Base-by-base conservation (phyloP, 2,888 invertebrate species). In the Drosophila mimetica region DNA sequence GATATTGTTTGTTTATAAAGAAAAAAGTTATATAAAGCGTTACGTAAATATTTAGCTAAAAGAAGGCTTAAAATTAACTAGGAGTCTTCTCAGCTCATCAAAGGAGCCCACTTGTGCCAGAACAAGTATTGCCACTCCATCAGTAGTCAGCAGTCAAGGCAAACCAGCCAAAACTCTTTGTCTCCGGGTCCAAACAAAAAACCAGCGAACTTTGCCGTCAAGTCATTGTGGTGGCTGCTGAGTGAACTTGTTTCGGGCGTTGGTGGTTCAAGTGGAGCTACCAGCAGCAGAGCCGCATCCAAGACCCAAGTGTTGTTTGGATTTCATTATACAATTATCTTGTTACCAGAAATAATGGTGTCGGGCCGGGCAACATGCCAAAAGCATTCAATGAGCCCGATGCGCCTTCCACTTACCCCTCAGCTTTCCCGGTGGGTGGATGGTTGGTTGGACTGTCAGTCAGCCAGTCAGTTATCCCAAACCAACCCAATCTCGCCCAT, bases 301-400 rank as follows among this genome's bases (percentile, higher is more conserved):
- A 34, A 34, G 41, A 63, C 66, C 74, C 71, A 82, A 87, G 86
- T 87, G 85, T 79, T 87, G 80, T 87, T 89, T 88, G 86, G 86
- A 81, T 88, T 88, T 89, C 89, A 89, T 88, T 88, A 89, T 84
- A 82, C 89, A 88, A 88, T 88, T 88, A 88, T 89, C 89, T 89
- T 86, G 88, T 89, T 88, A 89, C 84, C 86, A 81, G 84, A 81
- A 81, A 86, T 88, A 84, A 89, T 89, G 88, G 82, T 83, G 84
- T 83, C 77, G 84, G 41, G 86, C 83, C 77, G 88, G 84, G 84
- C 88, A 84, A 82, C 77, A 86, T 87, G 86, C 88, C 89, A 86
- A 78, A 87, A 87, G 78, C 87, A 88, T 88, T 88, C 88, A 83
- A 88, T 86, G 80, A 75, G 71, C 72, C 61, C 57, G 73, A 71